A percentile compares a stretch with the other conserved stretches of the same genome.
These are phyloP conservation scores for Drosophila barbarae DNA, from an alignment of 2,888 invertebrate species.

Conservation along the genomic window DNA sequence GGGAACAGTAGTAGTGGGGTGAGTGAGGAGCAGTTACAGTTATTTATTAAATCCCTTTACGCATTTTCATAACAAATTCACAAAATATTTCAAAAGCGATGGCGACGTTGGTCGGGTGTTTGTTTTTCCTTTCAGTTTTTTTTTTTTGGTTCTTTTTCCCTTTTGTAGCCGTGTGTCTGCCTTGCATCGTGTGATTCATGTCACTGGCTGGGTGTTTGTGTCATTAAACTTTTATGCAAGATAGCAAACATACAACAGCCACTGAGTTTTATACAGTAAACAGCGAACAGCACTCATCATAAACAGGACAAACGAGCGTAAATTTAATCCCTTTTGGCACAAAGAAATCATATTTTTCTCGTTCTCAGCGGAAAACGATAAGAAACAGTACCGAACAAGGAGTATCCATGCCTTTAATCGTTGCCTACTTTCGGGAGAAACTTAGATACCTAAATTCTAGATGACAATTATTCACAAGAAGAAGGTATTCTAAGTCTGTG, in stretches of 20 bases:
- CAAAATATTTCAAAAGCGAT: constrained; percentile 72
- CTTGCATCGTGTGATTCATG: constrained; percentile 68
- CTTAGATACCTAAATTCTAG: too few relatives aligned
- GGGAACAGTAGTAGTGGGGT: constrained; percentile 12
- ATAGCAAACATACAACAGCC: constrained; percentile 34
- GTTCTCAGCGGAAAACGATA: constrained; percentile 38
- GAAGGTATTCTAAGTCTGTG: too few relatives aligned
- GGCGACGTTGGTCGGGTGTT: constrained; percentile 25
- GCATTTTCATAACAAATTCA: constrained; percentile 78
- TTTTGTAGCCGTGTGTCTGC: constrained; percentile 29
- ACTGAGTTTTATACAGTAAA: constrained; percentile 29
- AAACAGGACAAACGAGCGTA: constrained; percentile 71
- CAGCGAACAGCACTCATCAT: constrained; percentile 63
- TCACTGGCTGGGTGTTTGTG: constrained; percentile 53
- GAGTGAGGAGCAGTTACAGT: constrained; percentile 74
- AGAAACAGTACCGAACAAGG: constrained; percentile 12
- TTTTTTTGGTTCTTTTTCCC: constrained; percentile 1
- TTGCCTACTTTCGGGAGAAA: background rate
- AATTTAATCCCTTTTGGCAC: constrained; percentile 78
- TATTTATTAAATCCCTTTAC: constrained; percentile 79
- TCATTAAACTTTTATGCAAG: constrained; percentile 67
- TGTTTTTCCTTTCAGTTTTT: constrained; percentile 1
- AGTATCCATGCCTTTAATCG: background rate
- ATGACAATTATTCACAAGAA: too few relatives aligned
- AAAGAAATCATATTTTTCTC: constrained; percentile 74